Percentiles rank a stretch among this genome's conserved stretches.
Evolutionary conservation across 1,140 invertebrate species (phyloP).

Genomic region (Antheraea pernyi): DNA sequence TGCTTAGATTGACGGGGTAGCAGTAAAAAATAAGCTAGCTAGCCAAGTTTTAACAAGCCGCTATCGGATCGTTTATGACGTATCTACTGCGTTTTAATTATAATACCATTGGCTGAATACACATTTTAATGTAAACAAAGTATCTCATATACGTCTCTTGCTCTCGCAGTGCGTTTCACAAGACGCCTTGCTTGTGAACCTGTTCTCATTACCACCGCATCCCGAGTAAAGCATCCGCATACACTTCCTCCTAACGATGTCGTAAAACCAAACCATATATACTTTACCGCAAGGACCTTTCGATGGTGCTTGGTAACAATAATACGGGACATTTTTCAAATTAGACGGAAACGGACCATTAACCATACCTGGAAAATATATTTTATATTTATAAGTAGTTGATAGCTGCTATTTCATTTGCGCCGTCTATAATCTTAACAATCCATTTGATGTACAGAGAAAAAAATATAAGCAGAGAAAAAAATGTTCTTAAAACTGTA

Average conservation of each 20-base stretch:
- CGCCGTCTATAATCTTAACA: too few species aligned
- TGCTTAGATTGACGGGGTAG: too few species aligned
- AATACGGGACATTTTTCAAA: constrained; percentile 61
- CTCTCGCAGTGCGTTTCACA: constrained; percentile 52
- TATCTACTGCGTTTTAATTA: too few species aligned
- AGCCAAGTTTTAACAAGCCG: too few species aligned
- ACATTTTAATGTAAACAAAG: not conserved
- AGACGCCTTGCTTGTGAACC: constrained; percentile 41
- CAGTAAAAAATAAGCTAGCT: too few species aligned
- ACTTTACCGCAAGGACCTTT: constrained; percentile 56
- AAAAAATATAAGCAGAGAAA: too few species aligned
- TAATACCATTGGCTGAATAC: too few species aligned
- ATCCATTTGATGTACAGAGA: too few species aligned
- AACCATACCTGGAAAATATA: constrained; percentile 47
- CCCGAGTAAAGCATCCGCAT: constrained; percentile 67
- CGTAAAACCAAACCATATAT: constrained; percentile 59
- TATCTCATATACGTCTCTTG: constrained; percentile 24
- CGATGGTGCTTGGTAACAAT: constrained; percentile 61
- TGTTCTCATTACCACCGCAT: constrained; percentile 67
- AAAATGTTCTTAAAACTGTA: too few species aligned
- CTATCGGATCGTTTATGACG: too few species aligned
- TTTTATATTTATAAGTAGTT: constrained; percentile 3
- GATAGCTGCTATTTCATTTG: too few species aligned
- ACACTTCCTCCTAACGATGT: constrained; percentile 54
- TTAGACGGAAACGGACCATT: constrained; percentile 61